Conservation (phyloP, 2,113 vertebrate genomes). For the Mus spicilegus region DNA sequence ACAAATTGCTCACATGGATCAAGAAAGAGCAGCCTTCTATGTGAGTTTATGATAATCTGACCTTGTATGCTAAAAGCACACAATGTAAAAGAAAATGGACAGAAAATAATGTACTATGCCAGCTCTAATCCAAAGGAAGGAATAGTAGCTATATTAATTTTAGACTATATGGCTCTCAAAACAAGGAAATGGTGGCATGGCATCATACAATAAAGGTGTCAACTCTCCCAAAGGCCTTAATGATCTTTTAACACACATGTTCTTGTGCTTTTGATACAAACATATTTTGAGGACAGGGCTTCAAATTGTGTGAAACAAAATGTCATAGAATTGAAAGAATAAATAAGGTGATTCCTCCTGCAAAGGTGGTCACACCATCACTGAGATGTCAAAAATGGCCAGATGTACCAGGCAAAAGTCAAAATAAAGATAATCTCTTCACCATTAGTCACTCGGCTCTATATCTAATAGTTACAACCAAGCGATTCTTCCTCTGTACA, state of each 20-base stretch:
- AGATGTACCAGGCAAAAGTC: not conserved
- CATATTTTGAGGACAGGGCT: not conserved
- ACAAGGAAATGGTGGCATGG: not conserved
- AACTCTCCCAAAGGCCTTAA: not conserved
- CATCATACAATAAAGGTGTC: not conserved
- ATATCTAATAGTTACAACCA: not conserved
- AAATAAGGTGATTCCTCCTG: not conserved
- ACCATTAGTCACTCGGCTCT: not conserved
- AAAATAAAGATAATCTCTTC: not conserved
- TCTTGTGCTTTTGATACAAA: not conserved
- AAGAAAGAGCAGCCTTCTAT: not conserved
- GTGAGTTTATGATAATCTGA: not conserved
- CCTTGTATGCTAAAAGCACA: not conserved
- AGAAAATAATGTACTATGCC: not conserved
- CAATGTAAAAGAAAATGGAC: not conserved
- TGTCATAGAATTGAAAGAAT: not conserved
- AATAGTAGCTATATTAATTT: not conserved
- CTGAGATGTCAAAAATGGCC: not conserved
- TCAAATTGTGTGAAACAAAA: not conserved
- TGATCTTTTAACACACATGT: not conserved
- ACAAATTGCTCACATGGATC: not conserved
- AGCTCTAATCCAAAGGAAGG: not conserved
- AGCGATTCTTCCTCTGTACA: not conserved
- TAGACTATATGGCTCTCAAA: not conserved
- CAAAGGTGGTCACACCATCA: not conserved